Conservation (phyloP, 2,888 invertebrate species). For the Azorinus chamasolen region DNA sequence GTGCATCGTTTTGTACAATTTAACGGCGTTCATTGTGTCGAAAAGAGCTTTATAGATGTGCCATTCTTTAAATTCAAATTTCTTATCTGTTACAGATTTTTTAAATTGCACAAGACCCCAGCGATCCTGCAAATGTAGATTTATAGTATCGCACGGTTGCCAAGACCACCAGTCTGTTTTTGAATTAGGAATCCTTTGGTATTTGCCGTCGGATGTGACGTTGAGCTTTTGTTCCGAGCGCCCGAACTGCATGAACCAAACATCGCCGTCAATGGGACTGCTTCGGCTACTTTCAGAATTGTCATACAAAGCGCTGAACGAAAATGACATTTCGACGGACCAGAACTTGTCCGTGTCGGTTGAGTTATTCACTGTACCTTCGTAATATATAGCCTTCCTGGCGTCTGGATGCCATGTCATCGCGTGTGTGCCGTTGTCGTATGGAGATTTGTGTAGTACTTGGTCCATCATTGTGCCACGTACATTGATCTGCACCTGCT, state of each 20-base stretch:
- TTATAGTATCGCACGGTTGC: constrained; percentile 57
- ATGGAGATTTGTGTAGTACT: constrained; percentile 45
- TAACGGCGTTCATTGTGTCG: constrained; percentile 66
- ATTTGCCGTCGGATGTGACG: constrained; percentile 27
- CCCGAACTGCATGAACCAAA: constrained; percentile 60
- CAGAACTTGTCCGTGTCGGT: constrained; percentile 50
- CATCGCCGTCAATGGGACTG: constrained; percentile 41
- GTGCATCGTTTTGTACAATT: constrained; percentile 42
- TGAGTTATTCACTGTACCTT: constrained; percentile 49
- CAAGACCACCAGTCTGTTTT: constrained; percentile 60
- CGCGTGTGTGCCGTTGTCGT: constrained; percentile 19
- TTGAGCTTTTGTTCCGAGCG: constrained; percentile 48
- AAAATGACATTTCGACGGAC: constrained; percentile 46
- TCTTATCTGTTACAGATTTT: constrained; percentile 35
- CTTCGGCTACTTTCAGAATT: constrained; percentile 22
- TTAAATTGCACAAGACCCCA: constrained; percentile 78
- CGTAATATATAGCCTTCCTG: constrained; percentile 21
- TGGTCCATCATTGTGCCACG: constrained; percentile 51
- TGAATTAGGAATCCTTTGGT: constrained; percentile 24
- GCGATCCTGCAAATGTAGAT: constrained; percentile 59
- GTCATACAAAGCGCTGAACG: constrained; percentile 30
- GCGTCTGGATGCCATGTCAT: constrained; percentile 41
- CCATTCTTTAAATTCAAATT: constrained; percentile 60
- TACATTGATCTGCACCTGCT: constrained; percentile 49
- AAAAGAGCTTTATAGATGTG: constrained; percentile 69